phyloP scores from a whole-genome alignment of 2,888 invertebrate genomes.

The Agrilus mali region DNA sequence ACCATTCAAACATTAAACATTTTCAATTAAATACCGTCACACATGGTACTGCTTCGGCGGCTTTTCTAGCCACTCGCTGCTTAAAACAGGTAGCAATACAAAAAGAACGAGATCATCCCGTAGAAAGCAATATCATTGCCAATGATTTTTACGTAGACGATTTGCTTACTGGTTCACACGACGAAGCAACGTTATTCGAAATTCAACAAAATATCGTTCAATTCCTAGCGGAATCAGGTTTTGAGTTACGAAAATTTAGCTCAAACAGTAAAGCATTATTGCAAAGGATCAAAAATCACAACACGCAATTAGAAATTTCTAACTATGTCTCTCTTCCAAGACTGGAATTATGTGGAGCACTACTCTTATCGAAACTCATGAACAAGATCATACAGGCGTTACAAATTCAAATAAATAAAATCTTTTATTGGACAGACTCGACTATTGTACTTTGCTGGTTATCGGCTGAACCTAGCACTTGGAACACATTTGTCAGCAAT shows the following conservation, averaged over 20 bases:
- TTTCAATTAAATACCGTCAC: slow-evolving; percentile 1
- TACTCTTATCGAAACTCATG: slow-evolving; percentile 13
- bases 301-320: too few species aligned
- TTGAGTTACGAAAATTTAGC: too few species aligned
- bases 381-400: slow-evolving; percentile 4
- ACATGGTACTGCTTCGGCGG: background rate
- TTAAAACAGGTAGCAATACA: background rate
- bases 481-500: slow-evolving; percentile 15
- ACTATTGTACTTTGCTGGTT: slow-evolving; percentile 20
- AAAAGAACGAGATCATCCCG: background rate
- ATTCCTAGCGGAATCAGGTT: too few species aligned
- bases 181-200: too few species aligned
- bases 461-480: slow-evolving; percentile 6
- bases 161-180: background rate
- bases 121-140: background rate
- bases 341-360: slow-evolving; percentile 18
- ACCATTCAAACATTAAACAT: background rate
- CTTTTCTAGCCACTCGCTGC: background rate
- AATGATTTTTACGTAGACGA: slow-evolving; percentile 1
- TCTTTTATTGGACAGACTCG: slow-evolving; percentile 17
- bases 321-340: slow-evolving; percentile 13
- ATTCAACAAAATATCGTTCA: too few species aligned
- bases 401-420: background rate
- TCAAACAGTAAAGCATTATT: too few species aligned
- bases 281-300: too few species aligned